These are phyloP conservation scores for Scaptomyza graminum DNA, from an alignment of 1,140 invertebrate species.

Conservation along the genomic window DNA sequence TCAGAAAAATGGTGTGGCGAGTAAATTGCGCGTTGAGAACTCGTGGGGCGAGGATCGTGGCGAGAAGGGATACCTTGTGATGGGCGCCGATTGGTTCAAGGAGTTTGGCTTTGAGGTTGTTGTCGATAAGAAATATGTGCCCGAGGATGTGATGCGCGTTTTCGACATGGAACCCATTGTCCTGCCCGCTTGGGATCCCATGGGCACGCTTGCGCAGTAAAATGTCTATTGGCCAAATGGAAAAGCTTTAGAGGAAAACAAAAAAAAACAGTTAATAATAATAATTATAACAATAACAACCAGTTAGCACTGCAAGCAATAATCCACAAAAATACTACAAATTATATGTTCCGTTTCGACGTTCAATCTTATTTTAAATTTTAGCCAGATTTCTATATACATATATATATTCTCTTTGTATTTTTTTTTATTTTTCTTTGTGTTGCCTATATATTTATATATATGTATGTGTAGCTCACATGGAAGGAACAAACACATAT, in stretches of 20 bases:
- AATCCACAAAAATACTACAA: constrained; percentile 36
- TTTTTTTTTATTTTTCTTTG: constrained; percentile 10
- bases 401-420: constrained; percentile 1
- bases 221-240: constrained; percentile 11
- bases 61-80: constrained; percentile 93
- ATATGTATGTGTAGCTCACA: constrained; percentile 15
- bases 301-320: constrained; percentile 48
- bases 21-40: constrained; percentile 94
- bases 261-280: not conserved
- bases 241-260: constrained; percentile 42
- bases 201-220: constrained; percentile 91
- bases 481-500: not conserved
- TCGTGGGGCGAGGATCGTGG: constrained; percentile 95
- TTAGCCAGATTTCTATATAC: constrained; percentile 33
- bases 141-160: constrained; percentile 90
- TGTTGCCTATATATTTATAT: constrained; percentile 5
- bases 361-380: constrained; percentile 11
- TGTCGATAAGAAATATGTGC: constrained; percentile 93
- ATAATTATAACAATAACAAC: constrained; percentile 16
- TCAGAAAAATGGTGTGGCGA: constrained; percentile 87
- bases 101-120: constrained; percentile 96
- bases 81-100: constrained; percentile 93
- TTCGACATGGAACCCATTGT: constrained; percentile 90
- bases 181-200: constrained; percentile 96
- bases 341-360: constrained; percentile 30